These are phyloP conservation scores for Lucinisca nassula DNA, from an alignment of 2,888 invertebrate species.

Conservation along the genomic window DNA sequence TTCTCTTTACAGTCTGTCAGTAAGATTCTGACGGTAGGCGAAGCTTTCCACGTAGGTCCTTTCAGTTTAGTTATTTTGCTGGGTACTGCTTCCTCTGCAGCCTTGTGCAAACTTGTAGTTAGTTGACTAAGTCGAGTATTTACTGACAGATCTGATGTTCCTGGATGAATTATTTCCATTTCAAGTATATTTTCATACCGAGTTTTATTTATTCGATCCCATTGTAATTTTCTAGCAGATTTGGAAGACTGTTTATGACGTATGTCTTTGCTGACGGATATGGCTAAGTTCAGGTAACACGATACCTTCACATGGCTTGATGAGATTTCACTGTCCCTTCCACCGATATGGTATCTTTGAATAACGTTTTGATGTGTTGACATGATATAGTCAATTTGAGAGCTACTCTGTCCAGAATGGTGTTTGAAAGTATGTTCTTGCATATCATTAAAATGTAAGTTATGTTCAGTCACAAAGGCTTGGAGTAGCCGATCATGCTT, in stretches of 20 bases:
- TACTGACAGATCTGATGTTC: neutral
- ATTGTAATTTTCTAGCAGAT: neutral
- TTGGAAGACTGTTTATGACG: neutral
- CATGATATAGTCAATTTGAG: slow-evolving; percentile 3
- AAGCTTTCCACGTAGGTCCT: neutral
- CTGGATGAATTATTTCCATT: too few species aligned
- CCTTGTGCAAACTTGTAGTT: too few species aligned
- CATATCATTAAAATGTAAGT: neutral
- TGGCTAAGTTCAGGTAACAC: neutral
- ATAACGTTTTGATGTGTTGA: neutral
- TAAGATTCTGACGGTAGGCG: neutral
- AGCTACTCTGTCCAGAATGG: neutral
- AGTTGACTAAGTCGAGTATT: too few species aligned
- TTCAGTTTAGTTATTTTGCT: neutral
- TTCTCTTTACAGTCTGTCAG: neutral
- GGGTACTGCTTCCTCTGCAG: neutral
- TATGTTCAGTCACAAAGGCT: neutral
- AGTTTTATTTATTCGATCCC: neutral
- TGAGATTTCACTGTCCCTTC: neutral
- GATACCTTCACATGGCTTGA: slow-evolving; percentile 1
- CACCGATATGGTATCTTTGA: neutral
- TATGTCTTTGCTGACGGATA: neutral
- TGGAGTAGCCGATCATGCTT: neutral
- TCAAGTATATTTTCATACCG: neutral
- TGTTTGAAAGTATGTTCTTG: neutral